Conservation (phyloP, 2,113 vertebrate genomes). For the Grus americana region DNA sequence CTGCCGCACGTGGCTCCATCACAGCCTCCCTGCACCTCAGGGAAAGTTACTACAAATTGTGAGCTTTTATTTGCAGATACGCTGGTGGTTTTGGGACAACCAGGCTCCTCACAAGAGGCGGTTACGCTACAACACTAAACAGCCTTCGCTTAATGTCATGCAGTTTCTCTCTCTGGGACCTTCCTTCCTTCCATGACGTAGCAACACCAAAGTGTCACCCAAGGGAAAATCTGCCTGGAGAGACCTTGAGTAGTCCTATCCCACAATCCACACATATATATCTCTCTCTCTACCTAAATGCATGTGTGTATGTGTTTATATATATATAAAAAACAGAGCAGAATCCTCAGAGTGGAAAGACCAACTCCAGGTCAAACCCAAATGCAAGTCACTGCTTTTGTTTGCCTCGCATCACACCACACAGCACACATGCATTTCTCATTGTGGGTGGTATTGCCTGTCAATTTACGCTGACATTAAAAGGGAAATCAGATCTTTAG, state of each 20-base stretch:
- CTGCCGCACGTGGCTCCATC: neutral
- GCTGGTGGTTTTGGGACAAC: neutral
- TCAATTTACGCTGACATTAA: neutral
- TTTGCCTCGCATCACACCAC: accelerated
- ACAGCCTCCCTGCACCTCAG: accelerated
- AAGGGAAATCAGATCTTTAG: neutral
- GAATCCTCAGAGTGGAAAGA: neutral
- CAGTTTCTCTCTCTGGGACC: neutral
- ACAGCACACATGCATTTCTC: accelerated
- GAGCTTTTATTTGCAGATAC: neutral
- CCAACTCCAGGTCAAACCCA: neutral
- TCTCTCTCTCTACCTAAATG: too few relatives aligned
- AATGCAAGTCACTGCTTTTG: neutral
- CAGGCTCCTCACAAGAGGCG: neutral
- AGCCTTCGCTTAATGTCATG: accelerated
- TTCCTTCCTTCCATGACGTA: neutral
- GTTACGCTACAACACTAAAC: neutral
- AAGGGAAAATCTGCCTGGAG: neutral
- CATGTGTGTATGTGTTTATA: accelerated
- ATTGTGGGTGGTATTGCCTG: accelerated
- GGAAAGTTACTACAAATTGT: neutral
- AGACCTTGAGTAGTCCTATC: neutral
- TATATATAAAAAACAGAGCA: neutral
- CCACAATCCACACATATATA: neutral
- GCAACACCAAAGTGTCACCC: neutral